phyloP scores from a whole-genome alignment of 2,888 invertebrate genomes.

The Nephrotoma guestfalica region DNA sequence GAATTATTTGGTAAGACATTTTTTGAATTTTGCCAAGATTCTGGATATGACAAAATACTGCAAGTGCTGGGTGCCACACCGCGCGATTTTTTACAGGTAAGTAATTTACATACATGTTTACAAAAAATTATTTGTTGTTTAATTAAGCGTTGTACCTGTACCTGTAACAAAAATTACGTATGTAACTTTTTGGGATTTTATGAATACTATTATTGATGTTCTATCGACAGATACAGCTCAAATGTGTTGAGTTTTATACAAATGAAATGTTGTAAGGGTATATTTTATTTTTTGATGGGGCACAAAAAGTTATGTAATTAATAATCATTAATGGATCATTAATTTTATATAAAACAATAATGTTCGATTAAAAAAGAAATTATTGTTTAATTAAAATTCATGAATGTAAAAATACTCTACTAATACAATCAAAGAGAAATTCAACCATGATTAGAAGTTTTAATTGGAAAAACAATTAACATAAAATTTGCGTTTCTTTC shows the following conservation, averaged over 20 bases:
- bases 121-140: background rate
- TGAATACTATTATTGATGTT: too few species aligned
- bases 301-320: too few species aligned
- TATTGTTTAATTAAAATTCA: background rate
- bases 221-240: too few species aligned
- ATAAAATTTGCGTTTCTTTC: background rate
- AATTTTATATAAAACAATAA: background rate
- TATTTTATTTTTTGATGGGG: too few species aligned
- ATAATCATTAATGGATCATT: background rate
- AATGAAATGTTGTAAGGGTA: too few species aligned
- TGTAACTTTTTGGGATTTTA: too few species aligned
- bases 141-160: background rate
- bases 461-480: background rate
- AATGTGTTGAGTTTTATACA: too few species aligned
- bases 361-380: background rate
- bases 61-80: slow-evolving; percentile 91
- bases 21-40: slow-evolving; percentile 92
- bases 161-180: background rate
- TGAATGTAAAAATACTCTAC: background rate
- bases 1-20: slow-evolving; percentile 89
- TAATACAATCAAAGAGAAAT: background rate
- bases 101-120: slow-evolving; percentile 5
- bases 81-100: slow-evolving; percentile 83
- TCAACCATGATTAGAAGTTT: background rate
- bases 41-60: slow-evolving; percentile 91